These are phyloP conservation scores for Bambusicola thoracicus DNA, from an alignment of 2,113 vertebrate species.

Conservation along the genomic window DNA sequence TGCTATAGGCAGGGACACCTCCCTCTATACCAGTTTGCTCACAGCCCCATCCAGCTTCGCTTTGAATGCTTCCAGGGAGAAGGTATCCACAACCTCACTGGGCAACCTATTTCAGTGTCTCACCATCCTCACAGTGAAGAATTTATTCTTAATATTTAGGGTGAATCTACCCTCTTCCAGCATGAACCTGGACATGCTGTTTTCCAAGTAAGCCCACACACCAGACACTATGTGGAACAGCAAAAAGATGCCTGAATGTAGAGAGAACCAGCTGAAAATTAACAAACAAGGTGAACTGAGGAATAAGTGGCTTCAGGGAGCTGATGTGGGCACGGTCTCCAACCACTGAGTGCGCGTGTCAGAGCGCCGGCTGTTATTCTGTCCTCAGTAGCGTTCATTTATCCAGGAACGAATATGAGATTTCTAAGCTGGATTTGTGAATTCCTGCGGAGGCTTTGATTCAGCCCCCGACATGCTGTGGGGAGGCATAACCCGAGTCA, in stretches of 20 bases:
- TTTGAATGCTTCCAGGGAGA: neutral
- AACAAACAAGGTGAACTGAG: fast-evolving
- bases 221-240: fast-evolving
- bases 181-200: fast-evolving
- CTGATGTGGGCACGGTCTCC: neutral
- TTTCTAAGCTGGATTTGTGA: slow-evolving; percentile 54
- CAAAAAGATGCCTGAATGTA: neutral
- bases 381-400: slow-evolving; percentile 15
- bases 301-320: neutral
- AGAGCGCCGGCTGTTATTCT: neutral
- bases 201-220: neutral
- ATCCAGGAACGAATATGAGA: slow-evolving; percentile 33
- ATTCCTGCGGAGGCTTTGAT: slow-evolving; percentile 61
- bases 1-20: too few species aligned
- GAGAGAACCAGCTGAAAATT: neutral
- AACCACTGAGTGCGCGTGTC: neutral
- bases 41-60: neutral
- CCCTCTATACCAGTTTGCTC: neutral
- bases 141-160: neutral
- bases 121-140: neutral
- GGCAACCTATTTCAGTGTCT: too few species aligned
- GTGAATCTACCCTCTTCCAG: too few species aligned
- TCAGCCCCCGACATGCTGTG: slow-evolving; percentile 25
- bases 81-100: neutral
- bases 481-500: neutral